Evolutionary conservation across 2,888 invertebrate genomes (phyloP).

Genomic region (Eremobia ochroleuca): DNA sequence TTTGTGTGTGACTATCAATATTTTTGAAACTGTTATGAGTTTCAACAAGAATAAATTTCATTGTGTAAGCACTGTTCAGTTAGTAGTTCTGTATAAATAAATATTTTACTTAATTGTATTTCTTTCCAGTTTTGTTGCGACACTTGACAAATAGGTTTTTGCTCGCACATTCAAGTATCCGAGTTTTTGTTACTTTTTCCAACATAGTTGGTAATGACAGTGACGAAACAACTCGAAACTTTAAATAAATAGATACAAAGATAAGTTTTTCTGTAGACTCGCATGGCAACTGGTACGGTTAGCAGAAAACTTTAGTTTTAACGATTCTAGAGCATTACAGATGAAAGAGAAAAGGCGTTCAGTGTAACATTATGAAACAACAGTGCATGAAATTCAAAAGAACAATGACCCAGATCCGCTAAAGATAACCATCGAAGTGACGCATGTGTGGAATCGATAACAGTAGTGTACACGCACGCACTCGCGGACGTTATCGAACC

Average conservation of each 20-base stretch:
- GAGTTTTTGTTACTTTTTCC: slow-evolving; percentile 73
- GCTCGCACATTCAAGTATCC: slow-evolving; percentile 69
- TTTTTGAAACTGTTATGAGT: slow-evolving; percentile 46
- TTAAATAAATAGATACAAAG: slow-evolving; percentile 55
- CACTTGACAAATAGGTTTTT: slow-evolving; percentile 69
- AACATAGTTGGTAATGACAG: slow-evolving; percentile 57
- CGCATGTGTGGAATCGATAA: slow-evolving; percentile 90
- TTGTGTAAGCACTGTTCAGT: slow-evolving; percentile 45
- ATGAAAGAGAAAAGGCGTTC: slow-evolving; percentile 63
- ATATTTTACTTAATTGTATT: slow-evolving; percentile 62
- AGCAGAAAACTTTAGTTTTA: slow-evolving; percentile 12
- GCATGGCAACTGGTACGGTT: slow-evolving; percentile 47
- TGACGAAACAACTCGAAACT: slow-evolving; percentile 62
- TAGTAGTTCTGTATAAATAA: slow-evolving; percentile 55
- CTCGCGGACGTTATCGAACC: slow-evolving; percentile 86
- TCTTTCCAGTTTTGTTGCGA: slow-evolving; percentile 62
- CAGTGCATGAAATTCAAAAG: slow-evolving; percentile 84
- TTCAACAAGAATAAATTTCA: slow-evolving; percentile 46
- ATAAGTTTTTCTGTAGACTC: slow-evolving; percentile 41
- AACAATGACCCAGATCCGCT: slow-evolving; percentile 90
- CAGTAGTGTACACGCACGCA: slow-evolving; percentile 87
- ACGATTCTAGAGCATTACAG: slow-evolving; percentile 52
- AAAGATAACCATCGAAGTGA: slow-evolving; percentile 90
- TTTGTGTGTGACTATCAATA: slow-evolving; percentile 25
- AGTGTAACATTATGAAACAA: slow-evolving; percentile 75